phyloP scores from a whole-genome alignment of 1,140 invertebrate species.

The Phthorimaea operculella region DNA sequence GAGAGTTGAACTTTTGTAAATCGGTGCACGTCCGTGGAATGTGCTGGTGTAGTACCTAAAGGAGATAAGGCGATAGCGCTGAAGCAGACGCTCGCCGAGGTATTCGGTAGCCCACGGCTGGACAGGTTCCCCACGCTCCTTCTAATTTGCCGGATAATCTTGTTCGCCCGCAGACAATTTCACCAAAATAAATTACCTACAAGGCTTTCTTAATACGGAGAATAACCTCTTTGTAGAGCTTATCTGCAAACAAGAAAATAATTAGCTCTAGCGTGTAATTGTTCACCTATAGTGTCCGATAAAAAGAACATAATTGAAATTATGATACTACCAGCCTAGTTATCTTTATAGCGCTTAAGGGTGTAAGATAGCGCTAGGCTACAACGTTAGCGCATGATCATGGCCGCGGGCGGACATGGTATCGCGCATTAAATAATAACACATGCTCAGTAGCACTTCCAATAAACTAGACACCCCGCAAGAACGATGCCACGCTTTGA shows the following conservation, averaged over 20 bases:
- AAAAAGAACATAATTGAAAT: not conserved
- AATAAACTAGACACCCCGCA: slow-evolving; percentile 15
- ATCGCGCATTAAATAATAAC: slow-evolving; percentile 28
- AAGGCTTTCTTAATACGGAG: too few species aligned
- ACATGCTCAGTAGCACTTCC: slow-evolving; percentile 19
- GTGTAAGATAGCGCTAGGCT: not conserved
- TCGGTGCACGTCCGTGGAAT: not conserved
- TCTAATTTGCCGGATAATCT: not conserved
- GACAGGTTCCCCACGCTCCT: slow-evolving; percentile 13
- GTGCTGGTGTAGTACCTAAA: not conserved
- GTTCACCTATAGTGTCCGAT: not conserved
- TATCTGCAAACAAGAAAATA: too few species aligned
- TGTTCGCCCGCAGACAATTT: not conserved
- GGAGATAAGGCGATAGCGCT: slow-evolving; percentile 26
- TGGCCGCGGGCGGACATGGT: slow-evolving; percentile 34
- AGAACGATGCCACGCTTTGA: slow-evolving; percentile 30
- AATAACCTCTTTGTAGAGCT: too few species aligned
- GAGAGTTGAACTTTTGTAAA: not conserved
- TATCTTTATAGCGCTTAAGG: not conserved
- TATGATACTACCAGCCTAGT: not conserved
- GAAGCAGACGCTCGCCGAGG: slow-evolving; percentile 25
- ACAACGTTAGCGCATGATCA: slow-evolving; percentile 30
- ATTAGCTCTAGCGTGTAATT: too few species aligned
- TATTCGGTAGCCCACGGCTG: slow-evolving; percentile 48
- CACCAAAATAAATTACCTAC: not conserved